Percentiles rank a stretch among this genome's conserved stretches.
Conservation (phyloP, 64 coral and sea anemone genomes). For the Actinia tenebrosa region DNA sequence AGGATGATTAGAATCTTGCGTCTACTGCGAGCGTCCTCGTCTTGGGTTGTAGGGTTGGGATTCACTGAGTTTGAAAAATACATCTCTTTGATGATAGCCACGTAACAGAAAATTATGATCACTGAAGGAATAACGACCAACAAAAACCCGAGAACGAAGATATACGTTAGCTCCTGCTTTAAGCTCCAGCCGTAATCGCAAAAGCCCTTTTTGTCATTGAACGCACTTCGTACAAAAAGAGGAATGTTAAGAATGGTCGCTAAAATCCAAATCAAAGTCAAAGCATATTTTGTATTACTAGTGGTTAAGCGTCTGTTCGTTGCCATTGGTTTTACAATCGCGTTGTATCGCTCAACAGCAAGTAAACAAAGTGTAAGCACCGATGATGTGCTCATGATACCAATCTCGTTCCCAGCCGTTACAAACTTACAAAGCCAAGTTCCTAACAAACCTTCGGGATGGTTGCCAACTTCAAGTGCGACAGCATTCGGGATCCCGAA, state of each 20-base stretch:
- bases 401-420: background rate
- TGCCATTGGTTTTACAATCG: conserved; percentile 43
- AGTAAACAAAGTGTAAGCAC: conserved; percentile 42
- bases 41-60: conserved; percentile 1
- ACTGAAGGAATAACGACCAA: conserved; percentile 23
- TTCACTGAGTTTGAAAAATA: conserved; percentile 54
- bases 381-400: conserved; percentile 23
- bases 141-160: conserved; percentile 40
- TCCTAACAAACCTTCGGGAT: background rate
- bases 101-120: conserved; percentile 47
- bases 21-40: conserved; percentile 33
- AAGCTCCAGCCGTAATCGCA: background rate
- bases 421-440: conserved; percentile 61
- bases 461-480: background rate
- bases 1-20: conserved; percentile 32
- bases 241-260: conserved; percentile 24
- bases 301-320: conserved; percentile 15
- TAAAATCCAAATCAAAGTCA: conserved; percentile 30
- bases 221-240: conserved; percentile 1
- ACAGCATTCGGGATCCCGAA: background rate
- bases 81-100: conserved; percentile 41
- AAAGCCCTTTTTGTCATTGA: background rate
- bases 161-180: conserved; percentile 18
- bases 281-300: conserved; percentile 29
- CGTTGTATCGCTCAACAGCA: conserved; percentile 57